These are phyloP conservation scores for Paratilapia polleni DNA, from an alignment of 2,113 vertebrate species.

Conservation along the genomic window DNA sequence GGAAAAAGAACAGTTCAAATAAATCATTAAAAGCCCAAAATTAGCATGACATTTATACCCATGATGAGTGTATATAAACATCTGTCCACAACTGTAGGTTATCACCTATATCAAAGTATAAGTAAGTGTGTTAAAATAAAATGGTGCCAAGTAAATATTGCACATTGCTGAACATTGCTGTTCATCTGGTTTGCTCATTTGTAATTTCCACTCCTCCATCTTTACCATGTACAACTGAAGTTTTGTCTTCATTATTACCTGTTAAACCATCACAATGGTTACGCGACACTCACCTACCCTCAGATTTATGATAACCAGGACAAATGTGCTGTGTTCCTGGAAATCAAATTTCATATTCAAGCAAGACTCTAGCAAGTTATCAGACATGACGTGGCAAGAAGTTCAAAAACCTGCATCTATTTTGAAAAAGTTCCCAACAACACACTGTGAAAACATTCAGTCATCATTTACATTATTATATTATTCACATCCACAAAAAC, in stretches of 20 bases:
- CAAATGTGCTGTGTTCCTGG: background rate
- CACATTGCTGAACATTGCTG: no score
- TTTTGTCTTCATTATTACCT: background rate
- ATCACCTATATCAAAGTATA: background rate
- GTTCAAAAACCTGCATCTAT: background rate
- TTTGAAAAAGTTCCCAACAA: background rate
- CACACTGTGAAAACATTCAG: background rate
- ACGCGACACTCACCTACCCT: background rate
- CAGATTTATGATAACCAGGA: background rate
- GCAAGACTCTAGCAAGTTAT: background rate
- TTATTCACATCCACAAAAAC: background rate
- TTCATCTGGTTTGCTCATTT: no score
- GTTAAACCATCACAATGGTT: background rate
- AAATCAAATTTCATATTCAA: background rate
- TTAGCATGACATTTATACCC: no score
- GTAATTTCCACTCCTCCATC: no score
- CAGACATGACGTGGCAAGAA: background rate
- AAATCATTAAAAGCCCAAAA: no score
- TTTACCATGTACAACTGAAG: background rate
- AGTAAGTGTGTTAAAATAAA: background rate
- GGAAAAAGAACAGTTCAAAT: no score
- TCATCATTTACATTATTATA: constrained; percentile 18
- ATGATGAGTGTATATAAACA: no score
- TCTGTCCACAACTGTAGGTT: no score
- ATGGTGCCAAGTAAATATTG: no score